Evolutionary conservation across 2,888 invertebrate genomes (phyloP), one percentile per base, ranked within the genome.

Genomic region (Nymphalis polychloros): DNA sequence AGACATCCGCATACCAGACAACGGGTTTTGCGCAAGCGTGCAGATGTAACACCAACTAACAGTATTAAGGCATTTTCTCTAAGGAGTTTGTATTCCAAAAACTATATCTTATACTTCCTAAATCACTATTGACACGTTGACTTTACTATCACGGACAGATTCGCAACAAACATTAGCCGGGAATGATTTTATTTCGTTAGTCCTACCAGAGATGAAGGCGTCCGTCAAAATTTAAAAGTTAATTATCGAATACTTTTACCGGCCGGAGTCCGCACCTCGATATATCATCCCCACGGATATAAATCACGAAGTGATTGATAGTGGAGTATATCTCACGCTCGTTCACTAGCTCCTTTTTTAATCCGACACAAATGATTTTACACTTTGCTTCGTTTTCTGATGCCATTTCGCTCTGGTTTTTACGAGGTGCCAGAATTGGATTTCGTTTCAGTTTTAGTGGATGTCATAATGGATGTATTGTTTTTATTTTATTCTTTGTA

Each of bases 301-400:
- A 91, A 92, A 92, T 92, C 92, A 92, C 85, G 77, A 76, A 77
- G 84, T 92, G 92, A 92, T 92, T 92, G 92, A 92, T 92, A 87
- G 90, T 88, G 81, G 82, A 79, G 80, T 85, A 89, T 86, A 89
- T 90, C 90, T 91, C 90, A 89, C 90, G 90, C 85, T 86, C 82
- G 89, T 84, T 86, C 82, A 82, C 88, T 88, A 88, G 89, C 89
- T 91, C 85, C 89, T 91, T 91, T 91, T 91, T 91, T 89, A 87
- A 90, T 90, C 88, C 89, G 79, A 85, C 89, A 90, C 91, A 90
- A 89, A 90, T 90, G 89, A 90, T 88, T 90, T 90, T 90, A 90
- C 89, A 88, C 88, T 90, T 87, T 86, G 84, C 82, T 86, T 87
- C 86, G 83, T 87, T 88, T 90, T 76, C 69, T 74, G 70, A 81